phyloP scores from a whole-genome alignment of 2,113 vertebrate genomes.

The Eudyptes chrysolophus region DNA sequence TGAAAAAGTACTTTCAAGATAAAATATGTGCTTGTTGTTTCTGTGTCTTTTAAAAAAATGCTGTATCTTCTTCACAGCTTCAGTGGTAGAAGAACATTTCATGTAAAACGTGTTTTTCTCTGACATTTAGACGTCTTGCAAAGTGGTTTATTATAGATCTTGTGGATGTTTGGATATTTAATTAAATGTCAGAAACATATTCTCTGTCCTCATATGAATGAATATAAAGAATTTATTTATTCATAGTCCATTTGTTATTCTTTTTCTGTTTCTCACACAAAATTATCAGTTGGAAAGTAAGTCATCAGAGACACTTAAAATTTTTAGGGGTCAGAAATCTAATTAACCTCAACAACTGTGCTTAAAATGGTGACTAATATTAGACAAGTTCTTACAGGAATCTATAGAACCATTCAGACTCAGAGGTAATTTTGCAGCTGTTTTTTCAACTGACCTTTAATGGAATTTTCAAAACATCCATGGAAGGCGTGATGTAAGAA shows the following conservation, averaged over 20 bases:
- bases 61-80: slow-evolving; percentile 60
- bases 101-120: slow-evolving; percentile 62
- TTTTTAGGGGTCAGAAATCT: slow-evolving; percentile 75
- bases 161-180: slow-evolving; percentile 76
- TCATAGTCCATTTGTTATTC: slow-evolving; percentile 70
- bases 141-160: slow-evolving; percentile 75
- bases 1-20: slow-evolving; percentile 69
- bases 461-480: slow-evolving; percentile 20
- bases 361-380: slow-evolving; percentile 59
- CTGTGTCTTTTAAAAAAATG: slow-evolving; percentile 28
- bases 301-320: slow-evolving; percentile 73
- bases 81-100: slow-evolving; percentile 12
- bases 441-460: slow-evolving; percentile 50
- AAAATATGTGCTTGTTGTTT: slow-evolving; percentile 66
- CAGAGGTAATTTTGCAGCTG: slow-evolving; percentile 3
- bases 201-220: slow-evolving; percentile 56
- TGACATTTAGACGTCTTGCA: slow-evolving; percentile 73
- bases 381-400: slow-evolving; percentile 42
- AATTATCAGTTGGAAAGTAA: slow-evolving; percentile 73
- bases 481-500: background rate
- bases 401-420: background rate
- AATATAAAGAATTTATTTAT: slow-evolving; percentile 64
- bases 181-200: slow-evolving; percentile 77
- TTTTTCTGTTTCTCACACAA: slow-evolving; percentile 65
- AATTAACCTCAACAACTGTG: slow-evolving; percentile 76